Evolutionary conservation across 2,888 invertebrate species (phyloP).

Genomic region (Synergus itoensis): DNA sequence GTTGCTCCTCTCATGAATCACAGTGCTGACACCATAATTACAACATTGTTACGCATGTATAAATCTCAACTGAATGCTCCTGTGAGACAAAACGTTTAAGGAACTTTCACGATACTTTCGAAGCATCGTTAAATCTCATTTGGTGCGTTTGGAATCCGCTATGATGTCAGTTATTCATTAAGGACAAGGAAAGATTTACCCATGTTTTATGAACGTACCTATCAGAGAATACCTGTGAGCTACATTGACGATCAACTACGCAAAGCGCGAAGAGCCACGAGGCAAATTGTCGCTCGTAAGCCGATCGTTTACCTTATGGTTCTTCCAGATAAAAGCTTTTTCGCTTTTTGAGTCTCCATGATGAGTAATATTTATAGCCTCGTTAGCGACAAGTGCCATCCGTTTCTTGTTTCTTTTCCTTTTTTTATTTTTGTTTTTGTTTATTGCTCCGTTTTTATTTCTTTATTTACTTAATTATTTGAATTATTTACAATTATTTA

Average conservation of each 20-base stretch:
- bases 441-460: background rate
- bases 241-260: slow-evolving; percentile 26
- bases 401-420: slow-evolving; percentile 25
- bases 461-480: background rate
- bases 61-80: background rate
- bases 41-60: slow-evolving; percentile 38
- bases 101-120: slow-evolving; percentile 16
- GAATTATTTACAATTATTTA: no score
- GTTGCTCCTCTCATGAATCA: background rate
- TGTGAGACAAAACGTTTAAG: slow-evolving; percentile 3
- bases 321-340: slow-evolving; percentile 27
- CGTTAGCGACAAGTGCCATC: slow-evolving; percentile 44
- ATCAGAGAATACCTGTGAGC: background rate
- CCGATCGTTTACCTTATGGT: slow-evolving; percentile 15
- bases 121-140: slow-evolving; percentile 38
- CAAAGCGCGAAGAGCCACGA: slow-evolving; percentile 31
- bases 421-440: background rate
- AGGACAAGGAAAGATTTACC: slow-evolving; percentile 11
- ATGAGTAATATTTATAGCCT: slow-evolving; percentile 46
- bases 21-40: slow-evolving; percentile 18
- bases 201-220: slow-evolving; percentile 13
- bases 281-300: slow-evolving; percentile 22
- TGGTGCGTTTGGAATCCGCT: slow-evolving; percentile 12
- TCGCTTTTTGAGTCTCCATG: slow-evolving; percentile 9
- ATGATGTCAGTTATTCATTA: slow-evolving; percentile 28